These are phyloP conservation scores for Euglossa dilemma DNA, from an alignment of 1,140 invertebrate species.

Conservation along the genomic window DNA sequence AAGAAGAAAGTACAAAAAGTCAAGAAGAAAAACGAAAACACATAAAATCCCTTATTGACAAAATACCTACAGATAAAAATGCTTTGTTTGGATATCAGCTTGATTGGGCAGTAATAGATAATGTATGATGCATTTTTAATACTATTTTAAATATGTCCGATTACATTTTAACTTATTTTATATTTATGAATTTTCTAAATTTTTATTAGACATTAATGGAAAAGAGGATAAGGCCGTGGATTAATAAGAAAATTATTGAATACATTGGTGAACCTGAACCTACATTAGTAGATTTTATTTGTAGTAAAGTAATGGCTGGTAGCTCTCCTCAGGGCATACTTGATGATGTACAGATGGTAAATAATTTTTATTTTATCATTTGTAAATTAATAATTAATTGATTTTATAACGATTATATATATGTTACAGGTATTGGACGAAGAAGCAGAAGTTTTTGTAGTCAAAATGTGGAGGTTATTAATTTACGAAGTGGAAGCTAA, in stretches of 20 bases:
- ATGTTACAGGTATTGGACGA: conserved; percentile 95
- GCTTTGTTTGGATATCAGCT: conserved; percentile 97
- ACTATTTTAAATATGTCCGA: background rate
- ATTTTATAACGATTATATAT: background rate
- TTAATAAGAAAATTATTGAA: conserved; percentile 99
- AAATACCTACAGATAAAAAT: conserved; percentile 98
- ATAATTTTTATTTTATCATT: conserved; percentile 53
- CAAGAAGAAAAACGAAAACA: conserved; percentile 97
- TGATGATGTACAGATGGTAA: conserved; percentile 99
- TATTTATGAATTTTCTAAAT: conserved; percentile 12
- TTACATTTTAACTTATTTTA: background rate
- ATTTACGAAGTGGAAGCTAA: conserved; percentile 99
- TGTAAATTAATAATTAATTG: background rate
- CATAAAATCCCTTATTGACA: conserved; percentile 98
- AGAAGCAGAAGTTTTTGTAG: conserved; percentile 99
- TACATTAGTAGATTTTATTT: conserved; percentile 99
- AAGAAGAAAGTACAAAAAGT: conserved; percentile 87
- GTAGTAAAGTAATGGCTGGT: conserved; percentile 97
- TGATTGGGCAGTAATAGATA: conserved; percentile 94
- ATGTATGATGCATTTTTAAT: conserved; percentile 81
- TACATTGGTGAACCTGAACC: conserved; percentile 99
- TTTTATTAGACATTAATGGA: conserved; percentile 92
- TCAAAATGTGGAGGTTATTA: conserved; percentile 99
- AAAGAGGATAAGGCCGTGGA: conserved; percentile 98
- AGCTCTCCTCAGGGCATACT: conserved; percentile 96